Percentiles rank a stretch among this genome's conserved stretches.
phyloP scores from a whole-genome alignment of 2,888 invertebrate species.

The Tryphoninae sp. region DNA sequence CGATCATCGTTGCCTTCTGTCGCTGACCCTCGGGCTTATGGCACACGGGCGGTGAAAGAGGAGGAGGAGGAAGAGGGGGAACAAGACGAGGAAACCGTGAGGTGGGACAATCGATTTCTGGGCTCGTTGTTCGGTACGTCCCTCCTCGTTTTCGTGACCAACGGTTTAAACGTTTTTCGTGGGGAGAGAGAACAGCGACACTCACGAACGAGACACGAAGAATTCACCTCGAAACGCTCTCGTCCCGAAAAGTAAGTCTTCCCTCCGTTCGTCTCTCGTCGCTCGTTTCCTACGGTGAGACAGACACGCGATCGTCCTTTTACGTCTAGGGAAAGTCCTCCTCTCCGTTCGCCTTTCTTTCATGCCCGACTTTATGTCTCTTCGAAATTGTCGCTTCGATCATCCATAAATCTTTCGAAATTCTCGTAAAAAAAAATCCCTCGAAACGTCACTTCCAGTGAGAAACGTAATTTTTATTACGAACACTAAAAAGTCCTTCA shows the following conservation, averaged over 20 bases:
- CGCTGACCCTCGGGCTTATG: conserved; percentile 55
- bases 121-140: conserved; percentile 17
- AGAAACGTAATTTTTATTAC: too few relatives aligned
- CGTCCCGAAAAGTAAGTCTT: not conserved
- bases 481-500: too few relatives aligned
- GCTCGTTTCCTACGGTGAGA: not conserved
- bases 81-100: conserved; percentile 21
- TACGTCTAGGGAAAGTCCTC: not conserved
- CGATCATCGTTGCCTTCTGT: conserved; percentile 47
- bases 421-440: not conserved
- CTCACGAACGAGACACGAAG: not conserved
- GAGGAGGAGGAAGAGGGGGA: not conserved
- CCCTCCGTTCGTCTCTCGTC: not conserved
- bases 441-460: not conserved
- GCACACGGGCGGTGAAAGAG: not conserved
- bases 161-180: not conserved
- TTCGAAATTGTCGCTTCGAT: not conserved
- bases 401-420: conserved; percentile 24
- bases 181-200: not conserved
- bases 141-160: not conserved
- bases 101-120: conserved; percentile 57
- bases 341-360: not conserved
- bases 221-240: not conserved
- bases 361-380: not conserved
- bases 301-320: not conserved